A percentile compares a stretch with the other conserved stretches of the same genome.
These are phyloP conservation scores for Trichonephila clavipes DNA, from an alignment of 1,140 invertebrate species.

Conservation along the genomic window DNA sequence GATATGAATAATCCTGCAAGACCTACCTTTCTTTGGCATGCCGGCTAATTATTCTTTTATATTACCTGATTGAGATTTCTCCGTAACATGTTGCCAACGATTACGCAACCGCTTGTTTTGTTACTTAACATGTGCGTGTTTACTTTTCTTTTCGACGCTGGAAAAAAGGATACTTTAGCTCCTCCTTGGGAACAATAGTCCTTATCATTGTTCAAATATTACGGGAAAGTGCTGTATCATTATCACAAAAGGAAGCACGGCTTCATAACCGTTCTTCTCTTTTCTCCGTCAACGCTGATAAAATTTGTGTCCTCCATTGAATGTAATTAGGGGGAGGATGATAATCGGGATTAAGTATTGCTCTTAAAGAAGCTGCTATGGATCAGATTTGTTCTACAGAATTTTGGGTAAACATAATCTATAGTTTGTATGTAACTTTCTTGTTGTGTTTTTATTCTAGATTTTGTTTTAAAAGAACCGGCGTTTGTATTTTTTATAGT, in stretches of 20 bases:
- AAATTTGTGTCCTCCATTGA: neutral
- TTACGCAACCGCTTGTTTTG: slow-evolving; percentile 44
- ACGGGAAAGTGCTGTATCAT: neutral
- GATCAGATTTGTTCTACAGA: slow-evolving; percentile 47
- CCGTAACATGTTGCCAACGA: neutral
- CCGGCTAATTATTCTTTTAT: neutral
- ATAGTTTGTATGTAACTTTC: neutral
- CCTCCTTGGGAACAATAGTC: neutral
- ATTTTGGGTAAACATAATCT: slow-evolving; percentile 40
- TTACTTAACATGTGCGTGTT: slow-evolving; percentile 22
- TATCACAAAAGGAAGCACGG: neutral
- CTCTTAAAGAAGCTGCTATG: slow-evolving; percentile 1
- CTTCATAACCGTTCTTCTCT: neutral
- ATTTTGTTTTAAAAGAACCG: neutral
- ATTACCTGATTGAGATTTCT: neutral
- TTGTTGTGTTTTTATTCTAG: neutral
- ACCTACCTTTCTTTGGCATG: no score
- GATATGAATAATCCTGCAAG: no score
- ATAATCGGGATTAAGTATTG: neutral
- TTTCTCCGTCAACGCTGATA: neutral
- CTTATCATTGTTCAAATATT: neutral
- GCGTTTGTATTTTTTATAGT: neutral
- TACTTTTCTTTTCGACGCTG: slow-evolving; percentile 11
- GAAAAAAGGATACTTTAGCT: neutral
- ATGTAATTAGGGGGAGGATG: slow-evolving; percentile 13